phyloP scores from a whole-genome alignment of 1,140 invertebrate genomes.

The Macrobrachium nipponense region DNA sequence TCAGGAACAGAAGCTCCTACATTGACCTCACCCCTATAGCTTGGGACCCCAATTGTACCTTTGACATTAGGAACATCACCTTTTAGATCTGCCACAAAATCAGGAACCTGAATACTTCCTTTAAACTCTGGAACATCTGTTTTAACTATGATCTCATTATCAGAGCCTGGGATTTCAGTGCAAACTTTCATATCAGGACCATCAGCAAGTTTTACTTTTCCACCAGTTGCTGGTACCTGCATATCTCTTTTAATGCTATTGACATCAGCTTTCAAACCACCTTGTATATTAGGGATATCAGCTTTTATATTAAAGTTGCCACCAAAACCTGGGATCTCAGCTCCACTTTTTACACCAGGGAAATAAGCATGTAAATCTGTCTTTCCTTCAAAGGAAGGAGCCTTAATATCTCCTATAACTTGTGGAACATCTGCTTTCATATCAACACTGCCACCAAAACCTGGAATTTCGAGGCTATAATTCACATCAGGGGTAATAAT shows the following conservation, averaged over 20 bases:
- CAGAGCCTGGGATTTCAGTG: not conserved
- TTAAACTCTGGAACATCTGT: not conserved
- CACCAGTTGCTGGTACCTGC: slow-evolving; percentile 2
- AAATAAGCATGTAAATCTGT: not conserved
- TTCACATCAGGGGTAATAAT: not conserved
- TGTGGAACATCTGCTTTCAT: slow-evolving; percentile 27
- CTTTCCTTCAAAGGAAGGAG: not conserved
- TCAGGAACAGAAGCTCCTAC: not conserved
- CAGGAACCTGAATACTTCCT: no score
- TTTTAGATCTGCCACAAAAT: not conserved
- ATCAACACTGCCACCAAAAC: slow-evolving; percentile 15
- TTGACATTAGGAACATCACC: slow-evolving; percentile 13
- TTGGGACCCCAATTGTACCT: not conserved
- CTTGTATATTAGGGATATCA: not conserved
- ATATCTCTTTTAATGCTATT: not conserved
- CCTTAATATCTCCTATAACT: not conserved
- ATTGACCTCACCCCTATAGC: not conserved
- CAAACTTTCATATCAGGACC: not conserved
- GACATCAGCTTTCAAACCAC: slow-evolving; percentile 2
- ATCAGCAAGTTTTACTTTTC: not conserved
- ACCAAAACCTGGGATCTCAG: not conserved
- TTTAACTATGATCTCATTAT: not conserved
- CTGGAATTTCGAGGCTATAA: not conserved
- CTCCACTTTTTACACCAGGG: not conserved
- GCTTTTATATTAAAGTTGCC: not conserved